These are phyloP conservation scores for Oenanthe oenanthe DNA, from an alignment of 2,113 vertebrate species.

Conservation along the genomic window DNA sequence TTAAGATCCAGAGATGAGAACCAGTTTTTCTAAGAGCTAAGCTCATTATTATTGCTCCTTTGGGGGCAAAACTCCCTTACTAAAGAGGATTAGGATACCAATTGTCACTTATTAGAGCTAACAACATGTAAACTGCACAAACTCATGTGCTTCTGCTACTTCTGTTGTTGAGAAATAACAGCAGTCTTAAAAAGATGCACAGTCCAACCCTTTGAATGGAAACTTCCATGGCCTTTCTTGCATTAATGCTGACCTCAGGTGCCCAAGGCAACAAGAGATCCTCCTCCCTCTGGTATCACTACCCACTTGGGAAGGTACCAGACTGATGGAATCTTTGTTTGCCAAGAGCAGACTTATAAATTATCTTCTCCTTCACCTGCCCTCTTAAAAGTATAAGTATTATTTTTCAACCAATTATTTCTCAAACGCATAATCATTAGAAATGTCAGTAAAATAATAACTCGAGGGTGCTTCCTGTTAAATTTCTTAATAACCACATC, in stretches of 20 bases:
- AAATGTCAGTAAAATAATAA: conserved; percentile 66
- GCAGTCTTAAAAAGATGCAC: not conserved
- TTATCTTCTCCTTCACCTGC: not conserved
- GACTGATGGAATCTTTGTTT: not conserved
- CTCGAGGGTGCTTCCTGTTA: conserved; percentile 55
- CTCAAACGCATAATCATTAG: conserved; percentile 47
- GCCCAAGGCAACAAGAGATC: not conserved
- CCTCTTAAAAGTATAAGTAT: not conserved
- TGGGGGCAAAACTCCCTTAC: not conserved
- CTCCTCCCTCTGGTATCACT: not conserved
- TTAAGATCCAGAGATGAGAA: not conserved
- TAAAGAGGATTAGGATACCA: not conserved
- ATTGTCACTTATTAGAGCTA: conserved; percentile 16
- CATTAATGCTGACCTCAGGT: not conserved
- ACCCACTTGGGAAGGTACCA: not conserved
- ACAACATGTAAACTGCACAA: not conserved
- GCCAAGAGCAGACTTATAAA: not conserved
- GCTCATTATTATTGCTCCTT: not conserved
- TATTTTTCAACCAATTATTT: conserved; percentile 42
- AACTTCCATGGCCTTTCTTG: not conserved
- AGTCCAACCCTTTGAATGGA: not conserved
- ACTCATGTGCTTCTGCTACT: not conserved
- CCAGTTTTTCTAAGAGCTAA: not conserved
- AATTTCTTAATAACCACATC: conserved; percentile 68
- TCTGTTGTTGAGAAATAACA: not conserved